These are phyloP conservation scores for Listronotus bonariensis DNA, from an alignment of 1,140 invertebrate species.

Conservation along the genomic window DNA sequence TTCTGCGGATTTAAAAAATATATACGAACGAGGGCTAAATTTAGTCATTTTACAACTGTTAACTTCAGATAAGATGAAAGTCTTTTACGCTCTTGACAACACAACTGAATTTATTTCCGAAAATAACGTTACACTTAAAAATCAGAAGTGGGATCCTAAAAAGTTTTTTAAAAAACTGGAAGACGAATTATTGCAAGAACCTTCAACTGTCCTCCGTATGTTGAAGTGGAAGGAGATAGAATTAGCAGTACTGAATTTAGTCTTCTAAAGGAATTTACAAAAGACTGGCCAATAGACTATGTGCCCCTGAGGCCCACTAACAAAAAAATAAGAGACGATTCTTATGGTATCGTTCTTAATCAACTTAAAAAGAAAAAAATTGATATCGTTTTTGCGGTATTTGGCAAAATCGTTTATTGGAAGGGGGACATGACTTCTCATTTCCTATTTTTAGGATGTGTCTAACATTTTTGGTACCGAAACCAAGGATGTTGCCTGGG, in stretches of 20 bases:
- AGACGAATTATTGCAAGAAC: constrained; percentile 11
- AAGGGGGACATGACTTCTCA: no score
- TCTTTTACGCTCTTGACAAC: constrained; percentile 3
- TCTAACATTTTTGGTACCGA: no score
- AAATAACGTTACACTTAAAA: not conserved
- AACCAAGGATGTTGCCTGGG: no score
- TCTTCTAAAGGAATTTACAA: no score
- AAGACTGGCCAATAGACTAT: no score
- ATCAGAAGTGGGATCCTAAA: constrained; percentile 20
- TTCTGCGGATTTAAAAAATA: not conserved
- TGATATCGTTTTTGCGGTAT: no score
- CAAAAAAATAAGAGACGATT: no score
- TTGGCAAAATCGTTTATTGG: no score
- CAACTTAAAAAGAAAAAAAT: no score
- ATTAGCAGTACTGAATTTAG: not conserved
- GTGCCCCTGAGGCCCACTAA: no score
- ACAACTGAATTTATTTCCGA: not conserved
- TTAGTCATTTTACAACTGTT: not conserved
- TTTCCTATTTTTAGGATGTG: no score
- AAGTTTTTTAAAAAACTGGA: constrained; percentile 20
- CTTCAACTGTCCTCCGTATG: constrained; percentile 29
- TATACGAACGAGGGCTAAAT: constrained; percentile 12
- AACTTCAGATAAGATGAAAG: not conserved
- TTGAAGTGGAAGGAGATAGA: constrained; percentile 3
- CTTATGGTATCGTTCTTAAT: no score